Evolutionary conservation across 2,888 invertebrate genomes (phyloP), one percentile per base, ranked within the genome.

Genomic region (Nymphalis urticae): DNA sequence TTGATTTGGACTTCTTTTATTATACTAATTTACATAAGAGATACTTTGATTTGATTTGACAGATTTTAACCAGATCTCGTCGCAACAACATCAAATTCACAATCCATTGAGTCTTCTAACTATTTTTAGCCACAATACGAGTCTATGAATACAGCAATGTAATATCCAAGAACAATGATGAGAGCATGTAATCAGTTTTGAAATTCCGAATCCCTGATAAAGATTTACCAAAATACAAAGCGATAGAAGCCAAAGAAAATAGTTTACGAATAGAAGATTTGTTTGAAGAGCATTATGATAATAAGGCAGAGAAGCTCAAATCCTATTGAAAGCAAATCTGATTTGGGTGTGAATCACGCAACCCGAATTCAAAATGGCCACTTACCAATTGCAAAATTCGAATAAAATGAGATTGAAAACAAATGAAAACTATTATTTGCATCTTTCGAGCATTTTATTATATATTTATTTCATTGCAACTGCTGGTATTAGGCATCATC

Each of bases 191-290:
- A 10, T 13, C 42, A 42, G 42, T 8, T 42, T 42, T 4, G 42
- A 42, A 42, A 42, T 42, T 56, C 27, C n/a, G 19, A 27, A 56
- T 56, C 54, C 2, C 2, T 58, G 58, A 58, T 58, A n/a, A 42
- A 10, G 13, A 58, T 58, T 58, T 56, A 68, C 48, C 50, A 61
- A 68, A 69, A 70, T 68, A 69, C 66, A 64, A 59, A 48, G 47
- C 17, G 27, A 58, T 36, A 42, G 63, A 54, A 32, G 73, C 75
- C 75, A 75, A 75, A 70, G 69, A 71, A 70, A 74, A 75, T 70
- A 73, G n/a, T 58, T 56, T 62, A 27, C 51, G 68, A 68, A 66
- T 65, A 72, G 60, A 66, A 48, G 27, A 60, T 47, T 61, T 60
- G 63, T 65, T 62, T 24, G 54, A 50, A 56, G 48, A 66, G 48